These are phyloP conservation scores for Eonycteris spelaea DNA, from an alignment of 2,113 vertebrate genomes.

Conservation along the genomic window DNA sequence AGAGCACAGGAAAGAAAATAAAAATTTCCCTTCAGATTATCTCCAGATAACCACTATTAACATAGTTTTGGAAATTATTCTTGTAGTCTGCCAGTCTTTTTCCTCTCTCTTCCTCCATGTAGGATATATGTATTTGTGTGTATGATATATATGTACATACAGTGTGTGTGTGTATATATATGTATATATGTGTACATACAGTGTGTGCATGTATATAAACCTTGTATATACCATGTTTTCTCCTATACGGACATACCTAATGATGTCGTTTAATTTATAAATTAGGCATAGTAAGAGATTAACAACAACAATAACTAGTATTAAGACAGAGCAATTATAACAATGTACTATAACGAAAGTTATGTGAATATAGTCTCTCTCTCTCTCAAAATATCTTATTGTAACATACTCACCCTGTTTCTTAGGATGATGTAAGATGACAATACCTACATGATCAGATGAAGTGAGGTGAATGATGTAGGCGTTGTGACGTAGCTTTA, in stretches of 20 bases:
- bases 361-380: not conserved
- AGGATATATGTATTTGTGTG: not conserved
- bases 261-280: too few species aligned
- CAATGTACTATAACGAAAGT: not conserved
- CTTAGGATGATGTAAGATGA: not conserved
- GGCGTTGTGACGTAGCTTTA: not conserved
- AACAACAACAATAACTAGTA: too few species aligned
- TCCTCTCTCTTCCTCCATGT: not conserved
- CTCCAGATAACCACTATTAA: not conserved
- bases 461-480: not conserved
- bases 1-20: not conserved
- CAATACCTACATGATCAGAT: not conserved
- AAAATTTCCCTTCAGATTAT: not conserved
- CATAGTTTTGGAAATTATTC: not conserved
- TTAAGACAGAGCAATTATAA: not conserved
- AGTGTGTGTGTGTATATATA: not conserved
- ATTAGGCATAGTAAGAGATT: too few species aligned
- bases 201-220: not conserved
- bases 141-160: not conserved
- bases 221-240: not conserved
- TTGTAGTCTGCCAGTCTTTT: not conserved
- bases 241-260: not conserved
- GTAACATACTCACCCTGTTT: not conserved
- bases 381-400: not conserved
- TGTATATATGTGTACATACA: too few species aligned